Evolutionary conservation across 2,888 invertebrate species (phyloP), one percentile per base, ranked within the genome.

Genomic region (Tenthredo notha): DNA sequence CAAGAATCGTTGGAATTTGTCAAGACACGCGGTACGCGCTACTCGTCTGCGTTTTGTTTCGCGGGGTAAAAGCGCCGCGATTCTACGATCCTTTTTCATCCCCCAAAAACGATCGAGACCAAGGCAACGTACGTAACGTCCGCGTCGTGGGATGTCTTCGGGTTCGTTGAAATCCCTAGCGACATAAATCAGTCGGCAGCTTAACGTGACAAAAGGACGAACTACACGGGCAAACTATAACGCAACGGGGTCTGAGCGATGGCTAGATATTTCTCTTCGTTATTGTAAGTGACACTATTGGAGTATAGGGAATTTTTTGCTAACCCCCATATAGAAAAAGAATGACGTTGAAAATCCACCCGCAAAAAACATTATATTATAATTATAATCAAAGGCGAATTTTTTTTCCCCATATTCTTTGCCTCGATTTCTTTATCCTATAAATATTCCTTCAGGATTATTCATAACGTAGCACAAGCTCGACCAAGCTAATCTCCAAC

Each of bases 141-240:
- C 77, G 50, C 77, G 21, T 47, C 5, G 40, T 15, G 29, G 29
- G 40, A 54, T 33, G 77, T 54, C 77, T 77, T 61, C 40, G 37
- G 80, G 37, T 61, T 80, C 40, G 6, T 21, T 10, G 61, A 80
- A 80, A 80, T 80, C 80, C 80, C 61, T 61, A 21, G 61, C 40
- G 58, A 58, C 58, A 80, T 80, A 80, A 80, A 80, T 80, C 80
- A 80, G 80, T 37, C 21, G 58, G 80, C 58, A 80, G 80, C 80
- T 80, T 61, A 80, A 80, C 80, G 58, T 61, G 80, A 80, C 80
- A 80, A 80, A 58, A 80, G 61, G 80, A 77, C 77, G 25, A 77
- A 77, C 77, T 77, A 50, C 77, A 77, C 54, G 67, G 54, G 33
- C 25, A 43, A 77, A 77, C 50, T 77, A 50, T 50, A 77, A 29